Base-by-base conservation (phyloP, 2,888 invertebrate genomes). In the Actias luna region DNA sequence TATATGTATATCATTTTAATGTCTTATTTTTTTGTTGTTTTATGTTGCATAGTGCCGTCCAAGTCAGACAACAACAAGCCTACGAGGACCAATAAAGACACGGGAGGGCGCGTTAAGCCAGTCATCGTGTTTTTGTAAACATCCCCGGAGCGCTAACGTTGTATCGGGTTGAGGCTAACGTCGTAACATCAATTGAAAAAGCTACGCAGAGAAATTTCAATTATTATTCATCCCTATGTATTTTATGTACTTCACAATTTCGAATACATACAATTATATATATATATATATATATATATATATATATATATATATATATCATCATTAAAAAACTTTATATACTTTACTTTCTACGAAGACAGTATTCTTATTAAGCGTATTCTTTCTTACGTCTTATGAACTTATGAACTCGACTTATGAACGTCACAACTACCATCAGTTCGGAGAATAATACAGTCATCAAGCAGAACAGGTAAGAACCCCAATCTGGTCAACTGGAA, bases 91-190 rank as follows among this genome's bases (percentile, higher is more conserved):
- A 83, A 87, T 88, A 87, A 87, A 87, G 85, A 80, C 83, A 77
- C 77, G 82, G 80, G 75, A 77, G 82, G 82, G 84, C 80, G 78
- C 80, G 81, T 85, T 84, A 75, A 79, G 89, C 89, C 81, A 90
- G 89, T 91, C 90, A 90, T 89, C 84, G 76, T 89, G 89, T 89
- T 90, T 87, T 85, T 85, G 89, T 89, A 91, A 90, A 89, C 89
- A 89, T 78, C 82, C 80, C 82, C 73, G 69, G 66, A 69, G 69
- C 72, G 72, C 78, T 80, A 76, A 77, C 75, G 67, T 67, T 76
- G 80, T 75, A 74, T 72, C 68, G 61, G 70, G 75, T 64, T 59
- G 64, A 64, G 73, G 69, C 69, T 69, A 69, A 74, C 77, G 71
- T 57, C 72, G 66, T 68, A 71, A 73, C 69, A 59, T 36, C 59